Evolutionary conservation across 1,140 invertebrate species (phyloP), one percentile per base, ranked within the genome.

Genomic region (Macrosteles quadrilineatus): DNA sequence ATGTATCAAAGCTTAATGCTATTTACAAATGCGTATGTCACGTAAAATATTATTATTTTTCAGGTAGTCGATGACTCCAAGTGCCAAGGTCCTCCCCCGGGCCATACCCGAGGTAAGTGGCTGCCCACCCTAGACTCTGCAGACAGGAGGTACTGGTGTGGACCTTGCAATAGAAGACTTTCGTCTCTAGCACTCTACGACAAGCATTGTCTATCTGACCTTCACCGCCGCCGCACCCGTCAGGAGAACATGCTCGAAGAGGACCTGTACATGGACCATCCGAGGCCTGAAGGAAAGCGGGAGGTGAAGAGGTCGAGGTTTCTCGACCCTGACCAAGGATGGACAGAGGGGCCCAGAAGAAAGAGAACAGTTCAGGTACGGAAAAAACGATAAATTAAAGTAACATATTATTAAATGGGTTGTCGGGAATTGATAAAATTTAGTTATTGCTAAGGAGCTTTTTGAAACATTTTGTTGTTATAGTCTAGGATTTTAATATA

Each of bases 61-160:
- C n/a, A n/a, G n/a, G n/a, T n/a, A n/a, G n/a, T 21, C 23, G 30
- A 43, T 31, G 62, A 3, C 2, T 64, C 36, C n/a, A 64, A 36
- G n/a, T 6, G n/a, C 36, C 83, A 71, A 55, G 77, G 78, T 69
- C 89, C 88, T 19, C 88, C 88, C 2, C 87, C 86, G 9, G 85
- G 84, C 55, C 87, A 91, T 71, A 91, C 89, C 0, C 87, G 87
- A 78, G 90, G 90, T 6, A 92, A 92, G 82, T 92, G 90, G 90
- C 84, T 91, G 63, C 89, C 89, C 3, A 87, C 68, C 32, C 67
- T 71, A 59, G 65, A 32, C 30, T 85, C 78, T 59, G 81, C 68
- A 70, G 74, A 83, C 78, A 84, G 81, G 69, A 76, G 71, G 72
- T 93, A 89, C 80, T 92, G 90, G 90, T 93, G 91, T 78, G 87